Evolutionary conservation across 1,140 invertebrate genomes (phyloP), one percentile per base, ranked within the genome.

Genomic region (Nasonia longicornis): DNA sequence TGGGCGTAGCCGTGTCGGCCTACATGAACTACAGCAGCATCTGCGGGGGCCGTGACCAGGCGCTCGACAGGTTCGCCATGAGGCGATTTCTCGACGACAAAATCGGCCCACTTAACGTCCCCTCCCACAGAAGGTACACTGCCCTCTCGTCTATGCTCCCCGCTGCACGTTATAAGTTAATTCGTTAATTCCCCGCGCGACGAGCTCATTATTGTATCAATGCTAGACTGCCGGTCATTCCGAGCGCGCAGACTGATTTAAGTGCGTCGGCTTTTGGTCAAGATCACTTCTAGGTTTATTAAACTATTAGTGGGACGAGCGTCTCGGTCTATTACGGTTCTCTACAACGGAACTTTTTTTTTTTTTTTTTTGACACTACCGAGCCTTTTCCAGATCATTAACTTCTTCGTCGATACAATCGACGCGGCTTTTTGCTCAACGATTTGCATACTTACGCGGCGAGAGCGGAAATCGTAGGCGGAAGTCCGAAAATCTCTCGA

Each of bases 21-120:
- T 98, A 97, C 90, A 97, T 98, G 95, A 96, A 98, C 90, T 98
- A 98, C 91, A 96, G 95, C 83, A 96, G 95, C 87, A 97, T 98
- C 84, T 98, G 96, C 91, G 95, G 96, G 52, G 95, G 94, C 85
- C 95, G 95, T 70, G 96, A 98, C 90, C 95, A 97, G 88, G 96
- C 96, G 14, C 92, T 97, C 79, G 97, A 98, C 91, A 93, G 96
- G 87, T 97, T 96, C 89, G 96, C 96, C 38, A 98, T 98, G 97
- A 93, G 96, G 86, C 92, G 95, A 84, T 98, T 97, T 89, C 94
- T 97, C 84, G 96, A 98, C 88, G 96, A 97, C 88, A 96, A 96
- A 89, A 93, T 97, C 83, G 94, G 95, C 79, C 92, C 94, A 82
- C 92, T 96, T 84, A 92, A 94, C 76, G 93, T 96, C 82, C 97